These are phyloP conservation scores for Gila orcuttii DNA, from an alignment of 2,113 vertebrate species.

Conservation along the genomic window DNA sequence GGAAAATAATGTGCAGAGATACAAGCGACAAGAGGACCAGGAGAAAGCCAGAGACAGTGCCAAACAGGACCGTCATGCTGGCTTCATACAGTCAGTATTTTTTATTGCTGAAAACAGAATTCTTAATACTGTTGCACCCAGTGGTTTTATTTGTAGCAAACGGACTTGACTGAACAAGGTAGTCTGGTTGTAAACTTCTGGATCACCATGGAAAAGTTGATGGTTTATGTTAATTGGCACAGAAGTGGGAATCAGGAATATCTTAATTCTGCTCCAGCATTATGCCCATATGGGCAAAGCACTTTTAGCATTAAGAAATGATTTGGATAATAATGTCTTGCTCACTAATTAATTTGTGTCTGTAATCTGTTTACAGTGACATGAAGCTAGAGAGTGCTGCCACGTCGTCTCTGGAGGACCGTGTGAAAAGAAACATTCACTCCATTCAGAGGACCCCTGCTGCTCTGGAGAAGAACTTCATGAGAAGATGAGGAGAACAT, in stretches of 20 bases:
- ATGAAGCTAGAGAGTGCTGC: conserved; percentile 92
- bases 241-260: not conserved
- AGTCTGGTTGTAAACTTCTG: too few relatives aligned
- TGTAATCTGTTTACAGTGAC: conserved; percentile 71
- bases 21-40: conserved; percentile 83
- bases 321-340: not conserved
- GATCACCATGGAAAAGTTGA: not conserved
- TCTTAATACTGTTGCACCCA: not conserved
- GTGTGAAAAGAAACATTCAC: conserved; percentile 95
- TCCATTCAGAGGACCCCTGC: conserved; percentile 91
- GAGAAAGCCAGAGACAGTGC: conserved; percentile 75
- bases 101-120: not conserved
- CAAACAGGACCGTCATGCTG: conserved; percentile 74
- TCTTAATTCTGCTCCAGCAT: not conserved
- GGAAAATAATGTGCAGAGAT: conserved; percentile 81
- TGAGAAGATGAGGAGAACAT: conserved; percentile 80
- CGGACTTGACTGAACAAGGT: not conserved
- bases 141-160: not conserved
- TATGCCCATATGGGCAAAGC: not conserved
- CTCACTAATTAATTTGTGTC: not conserved
- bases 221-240: not conserved
- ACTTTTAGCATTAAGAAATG: not conserved
- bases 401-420: conserved; percentile 87
- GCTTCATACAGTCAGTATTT: conserved; percentile 89
- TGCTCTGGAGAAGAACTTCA: conserved; percentile 91